Percentiles rank a stretch among this genome's conserved stretches.
Evolutionary conservation across 2,797 vertebrate species (phyloP).

Genomic region (Clarias fuscus): DNA sequence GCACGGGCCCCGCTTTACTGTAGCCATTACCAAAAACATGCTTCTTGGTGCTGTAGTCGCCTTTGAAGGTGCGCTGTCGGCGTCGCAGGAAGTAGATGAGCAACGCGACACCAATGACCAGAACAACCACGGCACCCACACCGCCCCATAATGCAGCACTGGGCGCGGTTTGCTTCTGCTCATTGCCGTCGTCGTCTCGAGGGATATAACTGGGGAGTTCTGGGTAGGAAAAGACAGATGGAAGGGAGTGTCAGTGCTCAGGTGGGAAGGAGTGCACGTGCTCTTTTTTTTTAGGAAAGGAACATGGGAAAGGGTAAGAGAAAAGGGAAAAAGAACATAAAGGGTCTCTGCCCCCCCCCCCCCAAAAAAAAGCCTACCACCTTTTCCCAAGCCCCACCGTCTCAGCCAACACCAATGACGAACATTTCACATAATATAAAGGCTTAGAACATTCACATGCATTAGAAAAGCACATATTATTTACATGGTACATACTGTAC

Average conservation of each 20-base stretch:
- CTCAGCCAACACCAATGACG: background rate
- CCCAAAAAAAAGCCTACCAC: conserved; percentile 5
- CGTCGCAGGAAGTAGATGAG: conserved; percentile 89
- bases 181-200: conserved; percentile 64
- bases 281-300: conserved; percentile 72
- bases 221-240: conserved; percentile 99
- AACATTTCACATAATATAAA: background rate
- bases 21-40: conserved; percentile 97
- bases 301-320: conserved; percentile 74
- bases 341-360: no score
- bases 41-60: conserved; percentile 99
- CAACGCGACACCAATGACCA: conserved; percentile 81
- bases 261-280: conserved; percentile 75
- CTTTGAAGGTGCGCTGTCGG: conserved; percentile 97
- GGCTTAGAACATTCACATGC: background rate
- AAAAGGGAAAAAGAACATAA: conserved; percentile 49
- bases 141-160: conserved; percentile 86
- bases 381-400: conserved; percentile 3
- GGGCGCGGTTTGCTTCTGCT: conserved; percentile 70
- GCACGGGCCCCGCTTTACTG: conserved; percentile 88
- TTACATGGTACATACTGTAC: background rate
- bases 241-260: conserved; percentile 96
- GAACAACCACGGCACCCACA: conserved; percentile 85
- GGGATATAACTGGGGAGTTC: conserved; percentile 85
- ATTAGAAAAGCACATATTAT: conserved; percentile 4